phyloP scores from a whole-genome alignment of 2,888 invertebrate genomes.

The Sinopyrophorus schimmeli region DNA sequence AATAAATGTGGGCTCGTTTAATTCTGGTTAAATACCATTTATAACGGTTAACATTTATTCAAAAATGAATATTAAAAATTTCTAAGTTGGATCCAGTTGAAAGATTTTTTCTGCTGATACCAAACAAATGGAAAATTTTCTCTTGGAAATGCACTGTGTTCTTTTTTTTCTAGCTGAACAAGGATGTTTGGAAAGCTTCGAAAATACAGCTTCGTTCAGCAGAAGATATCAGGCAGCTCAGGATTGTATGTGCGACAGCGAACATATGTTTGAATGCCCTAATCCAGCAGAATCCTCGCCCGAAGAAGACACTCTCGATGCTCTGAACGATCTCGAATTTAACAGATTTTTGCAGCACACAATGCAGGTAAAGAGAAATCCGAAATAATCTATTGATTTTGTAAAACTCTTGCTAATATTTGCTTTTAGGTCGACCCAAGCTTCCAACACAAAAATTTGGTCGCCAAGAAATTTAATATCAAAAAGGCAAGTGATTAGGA shows the following conservation, averaged over 20 bases:
- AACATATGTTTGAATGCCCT: constrained; percentile 95
- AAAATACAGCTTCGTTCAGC: constrained; percentile 94
- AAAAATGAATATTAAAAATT: no score
- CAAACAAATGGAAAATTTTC: no score
- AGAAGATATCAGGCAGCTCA: constrained; percentile 89
- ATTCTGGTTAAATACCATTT: no score
- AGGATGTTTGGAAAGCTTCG: constrained; percentile 89
- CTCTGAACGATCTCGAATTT: constrained; percentile 61
- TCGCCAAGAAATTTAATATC: constrained; percentile 77
- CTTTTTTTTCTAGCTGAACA: constrained; percentile 67
- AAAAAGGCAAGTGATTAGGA: constrained; percentile 56
- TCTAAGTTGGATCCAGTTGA: no score
- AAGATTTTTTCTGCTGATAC: no score
- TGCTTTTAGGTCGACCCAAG: constrained; percentile 42
- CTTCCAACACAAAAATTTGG: constrained; percentile 67
- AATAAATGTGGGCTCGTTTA: no score
- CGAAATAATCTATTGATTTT: neutral
- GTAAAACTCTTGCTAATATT: neutral
- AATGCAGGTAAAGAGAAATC: constrained; percentile 56
- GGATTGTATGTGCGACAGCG: constrained; percentile 96
- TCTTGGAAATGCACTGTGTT: no score
- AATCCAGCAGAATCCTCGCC: constrained; percentile 56
- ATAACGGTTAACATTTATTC: no score
- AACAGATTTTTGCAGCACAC: constrained; percentile 67
- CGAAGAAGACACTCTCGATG: constrained; percentile 43